A percentile compares a stretch with the other conserved stretches of the same genome.
These are phyloP conservation scores for Zaprionus bogoriensis DNA, from an alignment of 2,888 invertebrate genomes.

Conservation along the genomic window DNA sequence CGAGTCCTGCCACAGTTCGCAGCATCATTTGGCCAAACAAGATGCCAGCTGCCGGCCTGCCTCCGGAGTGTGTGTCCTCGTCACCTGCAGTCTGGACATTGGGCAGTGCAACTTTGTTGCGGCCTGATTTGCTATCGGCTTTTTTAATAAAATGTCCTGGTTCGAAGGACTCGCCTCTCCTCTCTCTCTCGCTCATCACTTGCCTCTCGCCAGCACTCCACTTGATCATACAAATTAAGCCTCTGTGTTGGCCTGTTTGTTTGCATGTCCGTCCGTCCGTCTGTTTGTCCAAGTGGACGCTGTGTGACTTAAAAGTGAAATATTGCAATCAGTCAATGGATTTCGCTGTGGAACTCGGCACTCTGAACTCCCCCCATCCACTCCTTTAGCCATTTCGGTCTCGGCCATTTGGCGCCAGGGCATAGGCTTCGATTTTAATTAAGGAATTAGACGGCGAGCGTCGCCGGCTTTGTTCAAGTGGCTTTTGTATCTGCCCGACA, in stretches of 20 bases:
- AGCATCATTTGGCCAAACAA: conserved; percentile 65
- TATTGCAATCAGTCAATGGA: conserved; percentile 78
- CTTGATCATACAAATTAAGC: conserved; percentile 74
- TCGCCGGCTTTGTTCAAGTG: conserved; percentile 54
- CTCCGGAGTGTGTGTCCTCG: too few relatives aligned
- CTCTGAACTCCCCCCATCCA: not conserved
- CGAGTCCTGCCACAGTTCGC: conserved; percentile 16
- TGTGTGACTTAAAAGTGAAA: conserved; percentile 73
- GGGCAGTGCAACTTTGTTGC: conserved; percentile 67
- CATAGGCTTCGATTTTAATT: conserved; percentile 76
- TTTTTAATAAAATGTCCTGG: conserved; percentile 66
- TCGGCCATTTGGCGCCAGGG: conserved; percentile 30
- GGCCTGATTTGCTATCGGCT: conserved; percentile 56
- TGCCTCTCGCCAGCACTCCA: conserved; percentile 8
- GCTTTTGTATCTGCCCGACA: conserved; percentile 40
- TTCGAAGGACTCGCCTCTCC: not conserved
- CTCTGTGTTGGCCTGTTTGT: conserved; percentile 57
- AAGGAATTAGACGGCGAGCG: conserved; percentile 70
- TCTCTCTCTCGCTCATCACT: too few relatives aligned
- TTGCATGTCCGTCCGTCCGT: conserved; percentile 30
- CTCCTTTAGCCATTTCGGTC: not conserved
- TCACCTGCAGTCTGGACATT: too few relatives aligned
- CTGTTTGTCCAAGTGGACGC: conserved; percentile 4
- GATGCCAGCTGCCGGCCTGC: too few relatives aligned
- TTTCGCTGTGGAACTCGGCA: conserved; percentile 40